Evolutionary conservation across 2,113 vertebrate species (phyloP).

Genomic region (Rhinoderma darwinii): DNA sequence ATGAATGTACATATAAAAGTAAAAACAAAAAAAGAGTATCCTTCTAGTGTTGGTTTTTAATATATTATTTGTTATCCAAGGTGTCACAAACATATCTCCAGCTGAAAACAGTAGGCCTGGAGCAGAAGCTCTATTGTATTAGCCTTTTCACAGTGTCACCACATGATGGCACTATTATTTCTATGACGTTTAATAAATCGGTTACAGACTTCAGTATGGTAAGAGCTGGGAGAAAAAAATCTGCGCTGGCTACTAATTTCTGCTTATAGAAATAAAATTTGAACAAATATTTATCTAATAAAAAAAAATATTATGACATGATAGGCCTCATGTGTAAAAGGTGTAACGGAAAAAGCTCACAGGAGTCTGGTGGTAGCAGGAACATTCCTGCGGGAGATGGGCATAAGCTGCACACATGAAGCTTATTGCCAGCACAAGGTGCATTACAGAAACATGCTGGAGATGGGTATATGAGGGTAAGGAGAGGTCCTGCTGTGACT

Average conservation of each 20-base stretch:
- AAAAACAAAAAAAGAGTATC: background rate
- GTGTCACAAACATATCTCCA: background rate
- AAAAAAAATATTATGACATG: background rate
- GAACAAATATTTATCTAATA: background rate
- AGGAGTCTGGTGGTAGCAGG: too few species aligned
- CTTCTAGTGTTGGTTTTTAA: background rate
- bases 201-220: too few species aligned
- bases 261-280: background rate
- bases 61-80: background rate
- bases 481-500: too few species aligned
- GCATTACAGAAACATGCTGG: too few species aligned
- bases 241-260: background rate
- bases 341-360: too few species aligned
- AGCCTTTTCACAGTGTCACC: background rate
- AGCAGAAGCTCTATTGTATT: background rate
- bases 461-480: too few species aligned
- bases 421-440: too few species aligned
- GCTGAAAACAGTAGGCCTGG: background rate
- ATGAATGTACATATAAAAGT: too few species aligned
- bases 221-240: background rate
- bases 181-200: background rate
- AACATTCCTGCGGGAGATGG: too few species aligned
- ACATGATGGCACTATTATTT: conserved; percentile 10
- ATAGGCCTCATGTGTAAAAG: too few species aligned
- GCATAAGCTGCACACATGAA: too few species aligned